A percentile compares a stretch with the other conserved stretches of the same genome.
Evolutionary conservation across 1,140 invertebrate genomes (phyloP).

Genomic region (Coptotermes formosanus): DNA sequence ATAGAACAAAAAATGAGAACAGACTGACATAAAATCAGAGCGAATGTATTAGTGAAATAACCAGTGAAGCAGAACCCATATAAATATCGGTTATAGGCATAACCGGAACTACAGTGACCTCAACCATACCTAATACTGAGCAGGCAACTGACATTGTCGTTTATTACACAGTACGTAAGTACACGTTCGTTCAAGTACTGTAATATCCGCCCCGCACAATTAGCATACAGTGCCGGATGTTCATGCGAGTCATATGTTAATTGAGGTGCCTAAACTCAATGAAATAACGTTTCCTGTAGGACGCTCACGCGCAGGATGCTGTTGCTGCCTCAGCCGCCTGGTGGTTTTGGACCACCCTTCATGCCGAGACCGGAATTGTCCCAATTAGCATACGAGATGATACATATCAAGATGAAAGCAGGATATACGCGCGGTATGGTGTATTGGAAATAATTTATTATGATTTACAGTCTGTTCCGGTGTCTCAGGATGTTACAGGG

Average conservation of each 20-base stretch:
- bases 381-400: constrained; percentile 23
- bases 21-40: neutral
- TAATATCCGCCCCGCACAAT: neutral
- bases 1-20: neutral
- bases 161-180: neutral
- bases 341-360: constrained; percentile 4
- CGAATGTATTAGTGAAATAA: neutral
- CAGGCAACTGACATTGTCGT: neutral
- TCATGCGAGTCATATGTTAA: constrained; percentile 21
- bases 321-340: neutral
- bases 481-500: too few species aligned
- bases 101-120: neutral
- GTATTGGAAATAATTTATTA: constrained; percentile 15
- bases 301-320: neutral
- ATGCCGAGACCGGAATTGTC: neutral
- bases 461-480: neutral
- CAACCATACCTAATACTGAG: neutral
- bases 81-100: neutral
- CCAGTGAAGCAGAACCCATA: neutral
- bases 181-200: neutral
- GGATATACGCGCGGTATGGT: constrained; percentile 14
- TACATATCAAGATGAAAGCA: constrained; percentile 20
- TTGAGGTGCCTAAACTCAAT: neutral
- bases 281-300: constrained; percentile 23
- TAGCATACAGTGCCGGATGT: neutral